phyloP scores from a whole-genome alignment of 2,797 vertebrate species.

The Somateria mollissima region DNA sequence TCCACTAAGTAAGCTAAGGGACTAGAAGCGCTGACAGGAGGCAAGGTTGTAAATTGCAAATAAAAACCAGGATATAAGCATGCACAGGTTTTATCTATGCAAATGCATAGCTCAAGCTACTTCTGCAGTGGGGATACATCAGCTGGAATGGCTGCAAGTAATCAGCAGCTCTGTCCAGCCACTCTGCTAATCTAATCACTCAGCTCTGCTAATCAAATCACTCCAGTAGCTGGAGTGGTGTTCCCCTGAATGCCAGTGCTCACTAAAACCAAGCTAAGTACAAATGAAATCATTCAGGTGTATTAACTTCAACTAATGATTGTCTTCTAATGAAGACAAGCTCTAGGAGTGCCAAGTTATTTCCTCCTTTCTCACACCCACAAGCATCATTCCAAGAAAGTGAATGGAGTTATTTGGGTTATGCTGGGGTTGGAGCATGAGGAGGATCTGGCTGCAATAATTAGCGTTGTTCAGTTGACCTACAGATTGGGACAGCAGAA shows the following conservation, averaged over 20 bases:
- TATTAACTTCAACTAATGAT: slow-evolving; percentile 39
- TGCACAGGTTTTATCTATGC: background rate
- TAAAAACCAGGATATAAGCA: background rate
- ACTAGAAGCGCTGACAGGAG: background rate
- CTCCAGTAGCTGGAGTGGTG: slow-evolving; percentile 8
- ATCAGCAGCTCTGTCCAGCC: slow-evolving; percentile 40
- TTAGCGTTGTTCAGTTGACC: background rate
- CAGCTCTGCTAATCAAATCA: slow-evolving; percentile 52
- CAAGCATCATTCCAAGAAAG: background rate
- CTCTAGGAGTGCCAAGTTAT: background rate
- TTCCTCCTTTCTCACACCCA: background rate
- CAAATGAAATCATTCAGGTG: slow-evolving; percentile 15
- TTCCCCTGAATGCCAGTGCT: background rate
- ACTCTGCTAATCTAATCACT: slow-evolving; percentile 55
- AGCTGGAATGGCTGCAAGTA: slow-evolving; percentile 28
- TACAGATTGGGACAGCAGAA: background rate
- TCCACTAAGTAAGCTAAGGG: background rate
- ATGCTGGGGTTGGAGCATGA: background rate
- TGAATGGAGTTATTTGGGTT: background rate
- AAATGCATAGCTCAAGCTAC: background rate
- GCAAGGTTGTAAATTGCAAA: background rate
- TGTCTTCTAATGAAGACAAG: slow-evolving; percentile 10
- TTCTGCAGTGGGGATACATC: background rate
- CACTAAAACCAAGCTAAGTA: background rate
- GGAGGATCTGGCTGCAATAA: background rate